Percentiles rank a stretch among this genome's conserved stretches.
Conservation (phyloP, 1,140 invertebrate species). For the Drosophila triauraria region DNA sequence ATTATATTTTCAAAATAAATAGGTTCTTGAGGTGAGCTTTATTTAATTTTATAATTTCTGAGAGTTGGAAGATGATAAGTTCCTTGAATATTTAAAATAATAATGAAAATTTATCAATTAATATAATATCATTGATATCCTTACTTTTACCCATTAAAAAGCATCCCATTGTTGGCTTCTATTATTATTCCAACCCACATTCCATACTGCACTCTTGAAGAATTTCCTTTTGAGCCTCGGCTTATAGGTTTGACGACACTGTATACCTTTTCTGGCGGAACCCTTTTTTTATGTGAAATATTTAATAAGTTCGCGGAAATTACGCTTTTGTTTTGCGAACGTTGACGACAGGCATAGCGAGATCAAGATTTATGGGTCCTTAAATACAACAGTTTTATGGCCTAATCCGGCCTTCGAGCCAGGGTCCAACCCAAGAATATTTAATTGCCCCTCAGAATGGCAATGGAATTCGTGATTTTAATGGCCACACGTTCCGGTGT, state of each 20-base stretch:
- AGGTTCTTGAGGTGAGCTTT: too few species aligned
- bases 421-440: constrained; percentile 35
- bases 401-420: constrained; percentile 36
- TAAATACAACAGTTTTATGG: constrained; percentile 71
- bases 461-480: constrained; percentile 46
- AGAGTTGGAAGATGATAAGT: too few species aligned
- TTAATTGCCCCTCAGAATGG: constrained; percentile 73
- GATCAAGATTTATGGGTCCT: constrained; percentile 69
- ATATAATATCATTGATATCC: too few species aligned
- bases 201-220: neutral
- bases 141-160: neutral
- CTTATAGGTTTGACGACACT: constrained; percentile 71
- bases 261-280: constrained; percentile 35
- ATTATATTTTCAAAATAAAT: too few species aligned
- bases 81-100: too few species aligned
- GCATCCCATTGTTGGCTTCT: neutral
- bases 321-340: constrained; percentile 44
- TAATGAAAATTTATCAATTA: too few species aligned
- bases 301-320: constrained; percentile 53
- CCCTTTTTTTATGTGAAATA: constrained; percentile 57
- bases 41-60: too few species aligned
- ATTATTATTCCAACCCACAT: neutral
- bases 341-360: constrained; percentile 50
- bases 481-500: constrained; percentile 46
- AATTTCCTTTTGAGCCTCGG: constrained; percentile 9